Evolutionary conservation across 2,888 invertebrate genomes (phyloP).

Genomic region (Auanema sp.): DNA sequence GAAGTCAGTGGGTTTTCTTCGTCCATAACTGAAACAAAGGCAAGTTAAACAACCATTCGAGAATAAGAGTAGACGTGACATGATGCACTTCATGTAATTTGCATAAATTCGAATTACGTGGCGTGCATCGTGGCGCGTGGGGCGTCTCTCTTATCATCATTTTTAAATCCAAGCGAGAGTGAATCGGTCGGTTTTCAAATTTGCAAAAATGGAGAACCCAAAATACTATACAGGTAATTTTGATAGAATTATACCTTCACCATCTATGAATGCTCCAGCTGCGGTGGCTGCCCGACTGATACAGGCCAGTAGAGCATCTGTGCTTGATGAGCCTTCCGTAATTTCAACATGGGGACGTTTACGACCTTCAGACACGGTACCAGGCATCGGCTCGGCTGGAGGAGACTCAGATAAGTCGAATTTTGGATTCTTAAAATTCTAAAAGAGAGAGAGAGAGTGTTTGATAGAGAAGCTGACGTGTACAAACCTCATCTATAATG

Average conservation of each 20-base stretch:
- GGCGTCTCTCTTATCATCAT: no score
- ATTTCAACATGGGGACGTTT: constrained; percentile 33
- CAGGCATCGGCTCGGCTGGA: constrained; percentile 19
- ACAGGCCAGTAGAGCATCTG: constrained; percentile 37
- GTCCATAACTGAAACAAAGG: background rate
- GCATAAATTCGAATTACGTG: no score
- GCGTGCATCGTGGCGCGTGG: no score
- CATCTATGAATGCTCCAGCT: constrained; percentile 10
- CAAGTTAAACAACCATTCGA: no score
- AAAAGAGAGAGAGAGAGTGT: background rate
- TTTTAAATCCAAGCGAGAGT: no score
- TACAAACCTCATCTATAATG: constrained; percentile 2
- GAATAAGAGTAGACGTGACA: no score
- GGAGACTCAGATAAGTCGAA: constrained; percentile 19
- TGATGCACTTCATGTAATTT: background rate
- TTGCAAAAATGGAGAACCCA: background rate
- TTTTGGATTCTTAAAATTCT: background rate
- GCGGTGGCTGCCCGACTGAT: constrained; percentile 27
- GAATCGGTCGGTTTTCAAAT: no score
- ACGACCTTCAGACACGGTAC: constrained; percentile 15
- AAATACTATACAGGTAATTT: background rate
- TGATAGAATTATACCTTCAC: constrained; percentile 1
- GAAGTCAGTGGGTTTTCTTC: background rate
- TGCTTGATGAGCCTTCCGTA: constrained; percentile 19
- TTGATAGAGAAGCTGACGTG: background rate